Conservation (phyloP, 2,888 invertebrate species). For the Caenorhabditis angaria region DNA sequence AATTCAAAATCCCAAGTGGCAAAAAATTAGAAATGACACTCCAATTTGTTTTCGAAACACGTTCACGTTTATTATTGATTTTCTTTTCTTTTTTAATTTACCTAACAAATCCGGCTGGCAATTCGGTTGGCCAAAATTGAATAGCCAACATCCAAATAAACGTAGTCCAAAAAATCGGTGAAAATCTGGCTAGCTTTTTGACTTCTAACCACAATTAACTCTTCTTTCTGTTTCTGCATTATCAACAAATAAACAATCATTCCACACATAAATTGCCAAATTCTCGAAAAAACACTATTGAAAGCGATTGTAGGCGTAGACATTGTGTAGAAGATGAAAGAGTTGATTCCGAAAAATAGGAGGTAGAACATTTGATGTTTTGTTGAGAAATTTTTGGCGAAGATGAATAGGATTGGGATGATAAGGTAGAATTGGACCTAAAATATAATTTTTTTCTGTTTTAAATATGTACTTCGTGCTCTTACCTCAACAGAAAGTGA, state of each 20-base stretch:
- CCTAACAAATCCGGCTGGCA: too few species aligned
- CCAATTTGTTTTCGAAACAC: too few species aligned
- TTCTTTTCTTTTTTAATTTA: too few species aligned
- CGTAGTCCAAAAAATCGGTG: neutral
- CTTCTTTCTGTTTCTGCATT: too few species aligned
- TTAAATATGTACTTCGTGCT: too few species aligned
- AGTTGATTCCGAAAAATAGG: slow-evolving; percentile 10
- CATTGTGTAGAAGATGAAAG: slow-evolving; percentile 12
- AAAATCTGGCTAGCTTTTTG: too few species aligned
- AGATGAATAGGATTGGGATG: slow-evolving; percentile 38
- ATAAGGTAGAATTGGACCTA: slow-evolving; percentile 54
- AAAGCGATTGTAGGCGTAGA: slow-evolving; percentile 10
- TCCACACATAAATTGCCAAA: slow-evolving; percentile 47
- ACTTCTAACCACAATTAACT: too few species aligned
- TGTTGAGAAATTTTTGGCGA: neutral
- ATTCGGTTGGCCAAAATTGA: neutral
- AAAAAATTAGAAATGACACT: too few species aligned
- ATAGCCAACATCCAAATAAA: neutral
- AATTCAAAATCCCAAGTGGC: too few species aligned
- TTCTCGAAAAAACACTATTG: slow-evolving; percentile 40
- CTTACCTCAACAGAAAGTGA: slow-evolving; percentile 52
- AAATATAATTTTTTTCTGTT: too few species aligned
- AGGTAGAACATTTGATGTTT: neutral
- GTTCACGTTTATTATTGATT: too few species aligned
- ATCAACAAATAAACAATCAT: neutral